Percentiles rank a stretch among this genome's conserved stretches.
These are phyloP conservation scores for Sardinella longiceps DNA, from an alignment of 2,797 vertebrate species.

Conservation along the genomic window DNA sequence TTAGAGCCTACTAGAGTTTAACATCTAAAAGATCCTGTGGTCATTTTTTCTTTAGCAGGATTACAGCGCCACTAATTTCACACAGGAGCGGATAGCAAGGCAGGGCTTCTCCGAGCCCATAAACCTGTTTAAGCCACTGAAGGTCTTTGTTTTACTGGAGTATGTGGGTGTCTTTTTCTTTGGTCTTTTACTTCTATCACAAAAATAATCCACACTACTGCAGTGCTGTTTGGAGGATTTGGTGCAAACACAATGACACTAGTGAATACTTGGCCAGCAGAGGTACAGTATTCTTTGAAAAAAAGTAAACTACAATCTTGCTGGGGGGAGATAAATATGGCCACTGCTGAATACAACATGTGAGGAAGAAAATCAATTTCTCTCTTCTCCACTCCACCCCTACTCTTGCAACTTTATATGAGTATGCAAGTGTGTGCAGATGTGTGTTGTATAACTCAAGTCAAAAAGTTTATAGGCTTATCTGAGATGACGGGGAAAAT, in stretches of 20 bases:
- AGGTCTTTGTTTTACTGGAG: neutral
- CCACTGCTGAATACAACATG: no score
- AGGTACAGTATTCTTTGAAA: neutral
- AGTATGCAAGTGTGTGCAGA: no score
- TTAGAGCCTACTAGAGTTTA: neutral
- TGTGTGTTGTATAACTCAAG: no score
- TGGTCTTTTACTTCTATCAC: neutral
- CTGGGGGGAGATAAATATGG: no score
- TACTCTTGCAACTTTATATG: no score
- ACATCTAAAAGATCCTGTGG: neutral
- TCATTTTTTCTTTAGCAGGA: neutral
- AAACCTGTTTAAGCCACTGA: neutral
- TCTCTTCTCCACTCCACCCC: no score
- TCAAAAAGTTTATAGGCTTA: no score
- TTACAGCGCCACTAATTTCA: neutral
- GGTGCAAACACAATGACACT: neutral
- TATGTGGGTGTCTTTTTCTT: neutral
- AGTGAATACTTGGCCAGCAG: neutral
- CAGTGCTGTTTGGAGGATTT: neutral
- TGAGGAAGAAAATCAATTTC: no score
- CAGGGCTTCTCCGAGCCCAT: neutral
- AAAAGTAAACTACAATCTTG: no score
- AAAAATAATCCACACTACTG: neutral
- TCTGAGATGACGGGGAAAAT: no score
- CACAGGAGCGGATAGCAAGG: neutral